Conservation (phyloP, 2,888 invertebrate genomes). For the Steromphala cineraria region DNA sequence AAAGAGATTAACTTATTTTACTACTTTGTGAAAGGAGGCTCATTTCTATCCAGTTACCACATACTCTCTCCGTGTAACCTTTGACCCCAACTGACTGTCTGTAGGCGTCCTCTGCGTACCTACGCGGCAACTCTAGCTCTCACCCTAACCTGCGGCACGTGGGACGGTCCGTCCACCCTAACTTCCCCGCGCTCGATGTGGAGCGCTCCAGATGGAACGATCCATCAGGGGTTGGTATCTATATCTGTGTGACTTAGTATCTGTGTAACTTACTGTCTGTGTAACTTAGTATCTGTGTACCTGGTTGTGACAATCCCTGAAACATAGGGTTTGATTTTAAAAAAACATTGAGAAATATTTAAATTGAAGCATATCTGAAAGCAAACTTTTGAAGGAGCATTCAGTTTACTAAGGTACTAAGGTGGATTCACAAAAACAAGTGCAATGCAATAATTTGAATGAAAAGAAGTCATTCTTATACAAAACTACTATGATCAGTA, state of each 20-base stretch:
- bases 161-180: not conserved
- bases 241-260: not conserved
- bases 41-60: not conserved
- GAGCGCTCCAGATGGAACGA: conserved; percentile 32
- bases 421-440: too few relatives aligned
- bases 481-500: too few relatives aligned
- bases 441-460: too few relatives aligned
- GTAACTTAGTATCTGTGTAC: conserved; percentile 1
- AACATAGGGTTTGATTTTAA: too few relatives aligned
- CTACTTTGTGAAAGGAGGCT: too few relatives aligned
- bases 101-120: not conserved
- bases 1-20: too few relatives aligned
- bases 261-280: not conserved
- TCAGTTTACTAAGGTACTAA: too few relatives aligned
- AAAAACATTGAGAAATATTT: too few relatives aligned
- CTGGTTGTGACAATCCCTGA: not conserved
- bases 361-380: too few relatives aligned
- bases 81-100: not conserved
- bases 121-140: not conserved
- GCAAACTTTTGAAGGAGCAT: too few relatives aligned
- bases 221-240: conserved; percentile 28
- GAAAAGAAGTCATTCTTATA: too few relatives aligned
- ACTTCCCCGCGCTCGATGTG: conserved; percentile 39
- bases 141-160: conserved; percentile 2
- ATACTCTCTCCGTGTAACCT: not conserved